Percentiles rank a stretch among this genome's conserved stretches.
Evolutionary conservation across 1,140 invertebrate genomes (phyloP).

Genomic region (Nymphalis io): DNA sequence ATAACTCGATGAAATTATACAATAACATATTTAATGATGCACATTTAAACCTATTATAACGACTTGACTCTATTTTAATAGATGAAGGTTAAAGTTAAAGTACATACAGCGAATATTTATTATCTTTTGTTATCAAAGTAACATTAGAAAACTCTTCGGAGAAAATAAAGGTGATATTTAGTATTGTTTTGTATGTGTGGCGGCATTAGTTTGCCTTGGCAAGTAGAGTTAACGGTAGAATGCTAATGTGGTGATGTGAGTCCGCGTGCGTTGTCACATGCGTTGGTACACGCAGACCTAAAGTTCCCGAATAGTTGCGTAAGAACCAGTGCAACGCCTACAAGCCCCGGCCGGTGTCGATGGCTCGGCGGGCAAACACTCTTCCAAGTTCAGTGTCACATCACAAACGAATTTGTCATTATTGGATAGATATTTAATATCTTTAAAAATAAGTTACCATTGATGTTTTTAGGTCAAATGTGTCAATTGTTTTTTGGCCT

Average conservation of each 20-base stretch:
- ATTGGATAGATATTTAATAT: conserved; percentile 2
- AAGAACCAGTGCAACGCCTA: conserved; percentile 68
- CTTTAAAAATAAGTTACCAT: conserved; percentile 23
- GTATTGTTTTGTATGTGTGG: conserved; percentile 57
- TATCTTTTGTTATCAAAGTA: neutral
- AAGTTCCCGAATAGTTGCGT: conserved; percentile 63
- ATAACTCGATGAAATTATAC: neutral
- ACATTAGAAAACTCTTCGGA: neutral
- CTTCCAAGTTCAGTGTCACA: conserved; percentile 73
- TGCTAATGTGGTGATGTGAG: conserved; percentile 64
- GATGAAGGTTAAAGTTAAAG: neutral
- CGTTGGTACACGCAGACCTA: conserved; percentile 42
- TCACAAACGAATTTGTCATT: conserved; percentile 19
- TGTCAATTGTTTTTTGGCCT: conserved; percentile 24
- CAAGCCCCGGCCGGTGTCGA: conserved; percentile 37
- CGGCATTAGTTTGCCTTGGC: conserved; percentile 62
- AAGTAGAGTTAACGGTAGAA: conserved; percentile 73
- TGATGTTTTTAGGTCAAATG: conserved; percentile 23
- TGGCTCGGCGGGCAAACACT: conserved; percentile 50
- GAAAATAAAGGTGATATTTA: conserved; percentile 26
- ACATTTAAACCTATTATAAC: neutral
- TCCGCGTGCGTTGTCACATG: conserved; percentile 58
- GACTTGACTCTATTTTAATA: neutral
- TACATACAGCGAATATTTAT: neutral
- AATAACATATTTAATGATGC: neutral